Evolutionary conservation across 2,797 vertebrate species (phyloP), one percentile per base, ranked within the genome.

Genomic region (Sciaenops ocellatus): DNA sequence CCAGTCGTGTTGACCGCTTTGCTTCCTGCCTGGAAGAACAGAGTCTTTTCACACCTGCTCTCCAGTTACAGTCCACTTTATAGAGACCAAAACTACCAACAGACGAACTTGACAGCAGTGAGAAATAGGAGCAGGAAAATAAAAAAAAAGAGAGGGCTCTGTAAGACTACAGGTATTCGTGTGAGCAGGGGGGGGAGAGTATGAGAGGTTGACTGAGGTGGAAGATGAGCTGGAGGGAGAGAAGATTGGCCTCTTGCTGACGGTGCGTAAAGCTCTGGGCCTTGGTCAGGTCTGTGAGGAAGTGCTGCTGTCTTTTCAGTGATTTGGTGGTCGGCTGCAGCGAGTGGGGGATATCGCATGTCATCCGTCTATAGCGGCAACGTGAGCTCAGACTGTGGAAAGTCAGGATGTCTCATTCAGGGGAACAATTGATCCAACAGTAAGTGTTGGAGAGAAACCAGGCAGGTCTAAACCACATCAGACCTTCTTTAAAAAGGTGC

Each of bases 381-480:
- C 85, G 67, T 66, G 87, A 92, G 84, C 88, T 82, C 73, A 69
- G 78, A 30, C 41, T 5, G 30, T 55, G 85, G 82, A 74, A 84
- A 85, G 61, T 76, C 85, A 84, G 90, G 85, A 89, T 69, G 90
- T 82, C 78, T 88, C 84, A 57, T 60, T 72, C 70, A 83, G 73
- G 67, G 64, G 87, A 84, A 90, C 79, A 85, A 93, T 89, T 82
- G 91, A 93, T 93, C 89, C 78, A 80, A 77, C 83, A 87, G 84
- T 16, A 46, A 80, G 74, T 64, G 81, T 78, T 83, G 83, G 67
- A 83, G 71, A 73, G 46, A 83, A 83, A 78, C 55, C 87, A 70
- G 84, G 78, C 73, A 54, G 75, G 26, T 79, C 79, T 16, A 12
- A 38, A 83, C 76, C 85, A 70, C 86, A 82, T 71, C 62, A 65